Evolutionary conservation across 2,113 vertebrate species (phyloP).

Genomic region (Calonectris borealis): DNA sequence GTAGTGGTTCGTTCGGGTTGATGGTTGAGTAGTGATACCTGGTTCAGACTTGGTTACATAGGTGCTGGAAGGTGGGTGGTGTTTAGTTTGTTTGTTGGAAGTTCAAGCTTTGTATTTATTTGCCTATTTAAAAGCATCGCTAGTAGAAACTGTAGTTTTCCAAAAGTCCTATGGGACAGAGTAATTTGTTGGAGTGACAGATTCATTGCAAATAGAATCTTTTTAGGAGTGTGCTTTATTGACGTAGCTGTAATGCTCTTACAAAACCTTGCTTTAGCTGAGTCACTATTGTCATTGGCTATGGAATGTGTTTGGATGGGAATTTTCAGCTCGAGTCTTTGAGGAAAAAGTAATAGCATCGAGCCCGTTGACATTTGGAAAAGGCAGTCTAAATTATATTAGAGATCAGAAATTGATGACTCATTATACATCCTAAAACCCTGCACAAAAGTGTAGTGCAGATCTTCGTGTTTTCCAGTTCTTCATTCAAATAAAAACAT

Average conservation of each 20-base stretch:
- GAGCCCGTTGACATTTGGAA: neutral
- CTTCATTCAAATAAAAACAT: neutral
- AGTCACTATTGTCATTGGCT: slow-evolving; percentile 56
- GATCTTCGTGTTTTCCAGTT: neutral
- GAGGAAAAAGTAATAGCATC: neutral
- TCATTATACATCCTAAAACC: neutral
- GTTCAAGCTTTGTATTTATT: neutral
- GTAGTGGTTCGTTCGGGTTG: neutral
- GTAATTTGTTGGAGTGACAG: neutral
- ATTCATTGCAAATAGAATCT: neutral
- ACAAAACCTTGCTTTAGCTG: slow-evolving; percentile 57
- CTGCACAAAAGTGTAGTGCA: neutral
- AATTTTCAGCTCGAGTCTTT: neutral
- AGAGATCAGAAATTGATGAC: neutral
- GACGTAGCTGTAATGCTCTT: neutral
- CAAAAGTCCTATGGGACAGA: neutral
- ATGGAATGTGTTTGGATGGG: slow-evolving; percentile 37
- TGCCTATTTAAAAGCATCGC: neutral
- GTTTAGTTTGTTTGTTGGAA: neutral
- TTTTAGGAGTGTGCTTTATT: neutral
- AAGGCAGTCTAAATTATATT: neutral
- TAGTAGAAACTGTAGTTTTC: neutral
- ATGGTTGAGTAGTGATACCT: neutral
- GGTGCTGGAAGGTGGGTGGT: neutral
- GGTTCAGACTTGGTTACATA: neutral